phyloP scores from a whole-genome alignment of 2,113 vertebrate genomes.

The Hydrolagus affinis region DNA sequence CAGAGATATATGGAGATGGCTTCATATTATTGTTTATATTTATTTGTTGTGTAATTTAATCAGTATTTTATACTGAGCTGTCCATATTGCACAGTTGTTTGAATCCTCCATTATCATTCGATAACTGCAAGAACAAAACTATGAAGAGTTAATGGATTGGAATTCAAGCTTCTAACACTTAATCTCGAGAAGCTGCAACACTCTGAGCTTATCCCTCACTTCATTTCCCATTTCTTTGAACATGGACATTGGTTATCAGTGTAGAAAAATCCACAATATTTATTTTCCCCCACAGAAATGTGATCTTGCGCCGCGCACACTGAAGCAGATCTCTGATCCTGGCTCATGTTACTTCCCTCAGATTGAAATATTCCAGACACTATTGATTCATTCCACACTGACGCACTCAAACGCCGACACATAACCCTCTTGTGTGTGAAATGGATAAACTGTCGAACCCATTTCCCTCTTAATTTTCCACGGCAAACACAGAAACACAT shows the following conservation, averaged over 20 bases:
- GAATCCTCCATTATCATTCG: too few relatives aligned
- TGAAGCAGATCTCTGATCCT: not conserved
- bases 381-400: not conserved
- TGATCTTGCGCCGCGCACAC: not conserved
- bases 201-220: not conserved
- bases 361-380: not conserved
- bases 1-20: too few relatives aligned
- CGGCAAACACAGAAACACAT: not conserved
- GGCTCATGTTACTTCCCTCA: not conserved
- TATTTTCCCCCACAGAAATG: not conserved
- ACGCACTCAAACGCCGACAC: not conserved
- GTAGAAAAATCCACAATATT: not conserved
- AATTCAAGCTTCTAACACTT: not conserved
- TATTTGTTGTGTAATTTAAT: too few relatives aligned
- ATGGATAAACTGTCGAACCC: not conserved
- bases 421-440: not conserved
- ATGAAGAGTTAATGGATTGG: too few relatives aligned
- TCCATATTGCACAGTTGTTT: too few relatives aligned
- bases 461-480: not conserved
- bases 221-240: conserved; percentile 2
- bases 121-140: too few relatives aligned
- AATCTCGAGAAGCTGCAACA: not conserved
- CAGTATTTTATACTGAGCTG: too few relatives aligned
- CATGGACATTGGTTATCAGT: not conserved
- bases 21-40: too few relatives aligned